A percentile compares a stretch with the other conserved stretches of the same genome.
phyloP scores from a whole-genome alignment of 2,888 invertebrate species.

The Drosophila suboccidentalis region DNA sequence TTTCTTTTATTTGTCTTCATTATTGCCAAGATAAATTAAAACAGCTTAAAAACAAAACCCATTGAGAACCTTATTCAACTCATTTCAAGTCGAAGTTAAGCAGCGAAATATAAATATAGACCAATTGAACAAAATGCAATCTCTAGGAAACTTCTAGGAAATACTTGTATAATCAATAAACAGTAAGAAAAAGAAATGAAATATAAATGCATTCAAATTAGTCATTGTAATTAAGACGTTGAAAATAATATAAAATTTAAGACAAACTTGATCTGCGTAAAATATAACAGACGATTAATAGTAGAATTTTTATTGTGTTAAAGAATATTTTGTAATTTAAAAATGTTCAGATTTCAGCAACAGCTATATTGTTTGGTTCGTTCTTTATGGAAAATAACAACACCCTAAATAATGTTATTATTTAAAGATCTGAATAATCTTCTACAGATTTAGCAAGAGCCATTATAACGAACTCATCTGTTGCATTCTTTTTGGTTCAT shows the following conservation, averaged over 20 bases:
- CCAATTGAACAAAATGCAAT: too few relatives aligned
- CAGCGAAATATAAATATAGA: background rate
- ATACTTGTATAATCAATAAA: too few relatives aligned
- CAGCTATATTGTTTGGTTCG: too few relatives aligned
- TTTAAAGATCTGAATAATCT: background rate
- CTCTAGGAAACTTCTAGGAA: too few relatives aligned
- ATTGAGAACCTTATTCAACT: background rate
- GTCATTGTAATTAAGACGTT: background rate
- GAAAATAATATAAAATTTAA: background rate
- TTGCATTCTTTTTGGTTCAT: background rate
- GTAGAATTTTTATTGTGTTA: too few relatives aligned
- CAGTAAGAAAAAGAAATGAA: too few relatives aligned
- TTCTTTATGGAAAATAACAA: background rate
- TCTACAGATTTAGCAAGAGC: background rate
- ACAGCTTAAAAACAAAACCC: background rate
- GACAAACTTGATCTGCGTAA: background rate
- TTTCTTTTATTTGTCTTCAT: slow-evolving; percentile 2
- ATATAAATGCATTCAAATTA: too few relatives aligned
- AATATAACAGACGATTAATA: too few relatives aligned
- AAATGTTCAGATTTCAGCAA: too few relatives aligned
- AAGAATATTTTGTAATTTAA: too few relatives aligned
- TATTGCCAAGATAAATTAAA: background rate
- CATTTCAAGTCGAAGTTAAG: slow-evolving; percentile 1
- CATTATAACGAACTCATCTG: background rate
- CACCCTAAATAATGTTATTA: background rate